Percentiles rank a stretch among this genome's conserved stretches.
phyloP scores from a whole-genome alignment of 2,888 invertebrate species.

The Panorpa germanica region DNA sequence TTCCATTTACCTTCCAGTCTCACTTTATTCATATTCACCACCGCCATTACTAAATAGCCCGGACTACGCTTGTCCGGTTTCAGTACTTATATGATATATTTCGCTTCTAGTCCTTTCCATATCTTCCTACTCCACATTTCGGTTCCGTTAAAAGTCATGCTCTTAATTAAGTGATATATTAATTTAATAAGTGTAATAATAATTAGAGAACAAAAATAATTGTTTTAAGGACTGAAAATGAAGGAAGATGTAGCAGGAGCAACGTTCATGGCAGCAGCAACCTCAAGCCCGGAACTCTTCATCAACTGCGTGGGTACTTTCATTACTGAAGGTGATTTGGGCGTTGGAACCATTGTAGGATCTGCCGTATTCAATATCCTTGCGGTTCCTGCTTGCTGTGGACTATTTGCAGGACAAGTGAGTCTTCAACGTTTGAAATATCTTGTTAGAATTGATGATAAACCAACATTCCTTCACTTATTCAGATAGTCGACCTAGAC shows the following conservation, averaged over 20 bases:
- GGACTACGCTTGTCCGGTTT: too few relatives aligned
- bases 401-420: constrained; percentile 39
- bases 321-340: constrained; percentile 55
- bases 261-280: constrained; percentile 81
- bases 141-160: too few relatives aligned
- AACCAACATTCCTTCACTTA: constrained; percentile 11
- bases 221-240: constrained; percentile 39
- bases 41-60: too few relatives aligned
- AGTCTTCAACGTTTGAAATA: constrained; percentile 9
- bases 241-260: constrained; percentile 70
- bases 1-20: too few relatives aligned
- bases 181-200: too few relatives aligned
- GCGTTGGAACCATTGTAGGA: constrained; percentile 58
- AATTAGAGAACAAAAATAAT: too few relatives aligned
- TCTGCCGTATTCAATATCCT: constrained; percentile 64
- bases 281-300: constrained; percentile 73
- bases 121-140: too few relatives aligned
- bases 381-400: constrained; percentile 59
- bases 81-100: too few relatives aligned
- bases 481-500: constrained; percentile 43
- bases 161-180: too few relatives aligned
- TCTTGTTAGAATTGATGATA: not conserved
- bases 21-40: too few relatives aligned
- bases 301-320: constrained; percentile 70
- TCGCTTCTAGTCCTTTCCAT: too few relatives aligned